phyloP scores from a whole-genome alignment of 2,797 vertebrate species.

The Sebastiscus tertius region DNA sequence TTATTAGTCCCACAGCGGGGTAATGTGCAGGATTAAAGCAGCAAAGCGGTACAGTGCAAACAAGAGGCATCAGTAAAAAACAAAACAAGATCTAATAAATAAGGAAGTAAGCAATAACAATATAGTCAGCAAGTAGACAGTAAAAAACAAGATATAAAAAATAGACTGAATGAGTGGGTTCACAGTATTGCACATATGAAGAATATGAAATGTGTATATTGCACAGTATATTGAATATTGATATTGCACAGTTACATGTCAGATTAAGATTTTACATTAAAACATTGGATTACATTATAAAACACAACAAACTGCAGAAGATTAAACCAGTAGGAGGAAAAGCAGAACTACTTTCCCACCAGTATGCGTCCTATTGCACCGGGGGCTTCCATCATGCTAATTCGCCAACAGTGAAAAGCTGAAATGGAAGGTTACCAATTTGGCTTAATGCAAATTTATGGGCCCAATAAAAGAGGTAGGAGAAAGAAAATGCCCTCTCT shows the following conservation, averaged over 20 bases:
- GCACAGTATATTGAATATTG: too few relatives aligned
- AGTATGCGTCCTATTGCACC: constrained; percentile 44
- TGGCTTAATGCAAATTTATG: constrained; percentile 64
- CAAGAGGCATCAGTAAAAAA: too few relatives aligned
- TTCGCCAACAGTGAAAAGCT: constrained; percentile 41
- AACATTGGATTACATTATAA: background rate
- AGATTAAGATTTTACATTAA: background rate
- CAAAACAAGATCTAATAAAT: too few relatives aligned
- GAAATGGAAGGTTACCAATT: constrained; percentile 62
- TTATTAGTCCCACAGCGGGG: too few relatives aligned
- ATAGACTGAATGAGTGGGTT: too few relatives aligned
- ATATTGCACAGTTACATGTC: background rate
- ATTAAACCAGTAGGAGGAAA: background rate
- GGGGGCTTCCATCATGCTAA: constrained; percentile 16
- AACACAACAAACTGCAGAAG: background rate
- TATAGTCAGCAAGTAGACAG: too few relatives aligned
- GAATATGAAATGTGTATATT: too few relatives aligned
- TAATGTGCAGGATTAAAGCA: too few relatives aligned
- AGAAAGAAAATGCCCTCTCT: constrained; percentile 22
- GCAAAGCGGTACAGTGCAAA: too few relatives aligned
- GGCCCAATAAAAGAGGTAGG: constrained; percentile 66
- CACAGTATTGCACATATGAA: too few relatives aligned
- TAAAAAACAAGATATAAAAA: too few relatives aligned
- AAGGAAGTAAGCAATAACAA: too few relatives aligned
- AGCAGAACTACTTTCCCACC: constrained; percentile 38